Conservation (phyloP, 2,113 vertebrate species). For the Rhinoderma darwinii region DNA sequence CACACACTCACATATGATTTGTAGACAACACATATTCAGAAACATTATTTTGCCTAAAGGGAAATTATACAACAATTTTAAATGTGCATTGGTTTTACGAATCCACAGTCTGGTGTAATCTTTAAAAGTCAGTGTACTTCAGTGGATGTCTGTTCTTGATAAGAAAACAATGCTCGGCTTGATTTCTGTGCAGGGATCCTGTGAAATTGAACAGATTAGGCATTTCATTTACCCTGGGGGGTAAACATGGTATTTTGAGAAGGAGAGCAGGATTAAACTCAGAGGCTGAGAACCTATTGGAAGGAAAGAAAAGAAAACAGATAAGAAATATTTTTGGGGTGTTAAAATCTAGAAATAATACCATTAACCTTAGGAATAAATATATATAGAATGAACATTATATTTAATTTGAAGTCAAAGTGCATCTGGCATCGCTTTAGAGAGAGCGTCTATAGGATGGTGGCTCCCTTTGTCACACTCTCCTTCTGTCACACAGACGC, state of each 20-base stretch:
- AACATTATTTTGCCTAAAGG: background rate
- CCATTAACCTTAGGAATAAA: background rate
- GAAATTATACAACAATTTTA: slow-evolving; percentile 18
- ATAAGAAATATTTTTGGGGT: slow-evolving; percentile 3
- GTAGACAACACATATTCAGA: background rate
- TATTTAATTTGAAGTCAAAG: no score
- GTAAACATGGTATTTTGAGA: slow-evolving; percentile 57
- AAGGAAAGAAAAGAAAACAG: slow-evolving; percentile 20
- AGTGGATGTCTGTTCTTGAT: slow-evolving; percentile 52
- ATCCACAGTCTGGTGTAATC: slow-evolving; percentile 19
- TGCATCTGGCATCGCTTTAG: no score
- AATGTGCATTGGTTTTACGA: slow-evolving; percentile 45
- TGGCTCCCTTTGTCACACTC: no score
- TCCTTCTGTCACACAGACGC: no score
- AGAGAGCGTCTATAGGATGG: no score
- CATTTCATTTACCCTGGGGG: slow-evolving; percentile 58
- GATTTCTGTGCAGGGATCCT: slow-evolving; percentile 50
- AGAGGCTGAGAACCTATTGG: slow-evolving; percentile 34
- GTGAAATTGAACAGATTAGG: slow-evolving; percentile 55
- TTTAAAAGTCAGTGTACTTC: slow-evolving; percentile 36
- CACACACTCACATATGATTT: background rate
- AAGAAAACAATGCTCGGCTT: slow-evolving; percentile 56
- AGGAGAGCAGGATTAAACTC: slow-evolving; percentile 47
- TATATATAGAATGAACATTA: no score
- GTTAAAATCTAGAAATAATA: background rate